Evolutionary conservation across 2,797 vertebrate species (phyloP), one percentile per base, ranked within the genome.

Genomic region (Halcyon leucocephala): DNA sequence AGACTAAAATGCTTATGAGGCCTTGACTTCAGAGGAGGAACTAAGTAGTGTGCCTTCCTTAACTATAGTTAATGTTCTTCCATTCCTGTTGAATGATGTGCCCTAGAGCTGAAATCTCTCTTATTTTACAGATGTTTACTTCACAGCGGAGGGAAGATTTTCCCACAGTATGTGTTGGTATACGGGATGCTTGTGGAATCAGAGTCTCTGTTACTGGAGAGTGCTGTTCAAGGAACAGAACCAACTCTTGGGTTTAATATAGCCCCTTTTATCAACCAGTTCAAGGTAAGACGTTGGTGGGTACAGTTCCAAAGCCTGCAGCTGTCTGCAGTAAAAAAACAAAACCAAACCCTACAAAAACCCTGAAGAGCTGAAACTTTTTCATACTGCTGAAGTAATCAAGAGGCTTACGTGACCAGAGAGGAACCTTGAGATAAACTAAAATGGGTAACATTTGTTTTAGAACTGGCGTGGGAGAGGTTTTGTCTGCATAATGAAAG

Each of bases 261-360:
- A 37, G 99, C 99, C 31, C 99, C 99, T 58, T 99, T 99, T 93
- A 99, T 99, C 98, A 99, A 99, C 98, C 99, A 99, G 93, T 99
- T 99, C 97, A 99, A 99, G 93, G 99, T 99, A 97, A 83, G 95
- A 78, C 78, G 35, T 42, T 67, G 51, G 96, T 93, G 35, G 22
- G 26, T 77, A 48, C 25, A 31, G 8, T 86, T 91, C 64, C 54
- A 92, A 49, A 91, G 41, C 33, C 20, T 72, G 26, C 74, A 85
- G 73, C 69, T 89, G 52, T 31, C 54, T 17, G 21, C 25, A 19
- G 20, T 25, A 52, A 52, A 51, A 17, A 16, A 28, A 24, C 12
- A 24, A 24, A 24, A 14, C 22, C 24, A 48, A 12, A 5, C 19
- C 19, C 11, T 39, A 46, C 12, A 49, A 49, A 25, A 51, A 51